Evolutionary conservation across 1,140 invertebrate species (phyloP).

Genomic region (Drosophila repleta): DNA sequence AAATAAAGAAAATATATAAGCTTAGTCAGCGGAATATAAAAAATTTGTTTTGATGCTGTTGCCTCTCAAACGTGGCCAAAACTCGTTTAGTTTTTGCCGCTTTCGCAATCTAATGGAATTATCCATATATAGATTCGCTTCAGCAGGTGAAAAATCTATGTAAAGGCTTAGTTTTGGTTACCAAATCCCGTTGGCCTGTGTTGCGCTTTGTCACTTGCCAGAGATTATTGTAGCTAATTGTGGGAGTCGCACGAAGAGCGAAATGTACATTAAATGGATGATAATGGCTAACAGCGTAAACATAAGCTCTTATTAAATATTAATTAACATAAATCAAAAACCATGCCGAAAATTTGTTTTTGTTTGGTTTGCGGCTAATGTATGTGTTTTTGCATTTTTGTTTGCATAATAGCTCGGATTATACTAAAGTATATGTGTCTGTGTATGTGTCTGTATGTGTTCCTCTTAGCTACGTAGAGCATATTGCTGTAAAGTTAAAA

Average conservation of each 20-base stretch:
- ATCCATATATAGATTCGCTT: too few relatives aligned
- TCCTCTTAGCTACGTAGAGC: conserved; percentile 38
- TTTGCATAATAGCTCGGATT: conserved; percentile 35
- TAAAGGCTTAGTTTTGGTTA: too few relatives aligned
- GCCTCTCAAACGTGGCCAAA: too few relatives aligned
- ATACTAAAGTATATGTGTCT: too few relatives aligned
- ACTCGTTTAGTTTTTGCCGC: too few relatives aligned
- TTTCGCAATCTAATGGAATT: too few relatives aligned
- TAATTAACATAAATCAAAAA: conserved; percentile 78
- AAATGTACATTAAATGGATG: conserved; percentile 10
- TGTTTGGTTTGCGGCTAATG: conserved; percentile 29
- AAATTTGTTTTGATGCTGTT: too few relatives aligned
- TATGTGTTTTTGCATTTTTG: conserved; percentile 6
- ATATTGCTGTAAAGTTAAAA: conserved; percentile 38
- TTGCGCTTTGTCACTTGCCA: conserved; percentile 9
- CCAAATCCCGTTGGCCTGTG: too few relatives aligned
- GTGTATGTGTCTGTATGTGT: conserved; percentile 23
- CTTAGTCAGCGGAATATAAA: too few relatives aligned
- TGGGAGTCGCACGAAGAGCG: not conserved
- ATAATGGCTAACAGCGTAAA: not conserved
- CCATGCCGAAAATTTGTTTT: conserved; percentile 50
- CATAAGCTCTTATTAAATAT: conserved; percentile 71
- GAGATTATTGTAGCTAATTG: conserved; percentile 58
- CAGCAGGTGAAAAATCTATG: too few relatives aligned
- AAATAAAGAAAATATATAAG: too few relatives aligned